phyloP scores from a whole-genome alignment of 2,797 vertebrate species.

The Sitta carolinensis region DNA sequence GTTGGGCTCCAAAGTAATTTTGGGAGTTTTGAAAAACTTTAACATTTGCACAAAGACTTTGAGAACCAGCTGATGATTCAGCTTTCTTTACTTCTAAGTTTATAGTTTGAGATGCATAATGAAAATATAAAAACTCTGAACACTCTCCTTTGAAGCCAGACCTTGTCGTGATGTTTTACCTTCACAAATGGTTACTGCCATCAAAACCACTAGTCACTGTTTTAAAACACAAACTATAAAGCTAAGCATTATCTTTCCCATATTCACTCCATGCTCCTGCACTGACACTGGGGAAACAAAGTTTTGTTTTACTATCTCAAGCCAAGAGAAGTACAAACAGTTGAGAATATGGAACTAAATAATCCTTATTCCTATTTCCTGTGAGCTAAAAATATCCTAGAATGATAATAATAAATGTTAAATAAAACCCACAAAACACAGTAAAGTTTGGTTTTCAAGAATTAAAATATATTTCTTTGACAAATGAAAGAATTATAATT shows the following conservation, averaged over 20 bases:
- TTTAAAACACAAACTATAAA: not conserved
- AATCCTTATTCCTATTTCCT: not conserved
- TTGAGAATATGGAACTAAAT: not conserved
- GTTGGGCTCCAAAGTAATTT: not conserved
- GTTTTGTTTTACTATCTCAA: not conserved
- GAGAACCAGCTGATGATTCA: not conserved
- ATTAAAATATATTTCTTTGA: not conserved
- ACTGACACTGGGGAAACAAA: not conserved
- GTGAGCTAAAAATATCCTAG: not conserved
- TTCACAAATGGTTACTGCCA: not conserved
- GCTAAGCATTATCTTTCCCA: not conserved
- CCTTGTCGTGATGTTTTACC: not conserved
- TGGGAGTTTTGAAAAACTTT: not conserved
- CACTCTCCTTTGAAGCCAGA: not conserved
- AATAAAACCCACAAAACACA: not conserved
- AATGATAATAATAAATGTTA: not conserved
- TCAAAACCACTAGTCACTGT: not conserved
- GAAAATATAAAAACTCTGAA: not conserved
- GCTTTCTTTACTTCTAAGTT: not conserved
- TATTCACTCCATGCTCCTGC: not conserved
- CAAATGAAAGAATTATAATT: not conserved
- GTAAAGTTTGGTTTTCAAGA: not conserved
- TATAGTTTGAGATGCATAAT: not conserved
- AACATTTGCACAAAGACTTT: not conserved
- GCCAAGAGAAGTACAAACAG: not conserved